Percentiles rank a stretch among this genome's conserved stretches.
Conservation (phyloP, 2,113 vertebrate genomes). For the Chionis minor region DNA sequence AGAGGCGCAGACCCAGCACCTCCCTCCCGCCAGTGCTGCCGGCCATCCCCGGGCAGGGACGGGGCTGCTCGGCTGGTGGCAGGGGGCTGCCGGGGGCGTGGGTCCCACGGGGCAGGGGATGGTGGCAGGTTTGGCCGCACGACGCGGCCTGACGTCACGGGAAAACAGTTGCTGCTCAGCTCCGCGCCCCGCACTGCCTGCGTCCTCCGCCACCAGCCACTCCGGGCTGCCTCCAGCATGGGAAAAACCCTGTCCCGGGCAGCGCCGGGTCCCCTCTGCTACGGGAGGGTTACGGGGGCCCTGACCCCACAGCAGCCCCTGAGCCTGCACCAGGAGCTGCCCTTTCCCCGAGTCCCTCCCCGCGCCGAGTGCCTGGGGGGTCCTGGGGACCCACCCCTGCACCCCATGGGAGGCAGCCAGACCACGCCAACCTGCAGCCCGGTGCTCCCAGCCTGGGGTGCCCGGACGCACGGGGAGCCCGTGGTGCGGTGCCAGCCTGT, state of each 20-base stretch:
- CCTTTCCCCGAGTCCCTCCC: background rate
- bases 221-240: background rate
- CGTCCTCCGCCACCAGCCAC: background rate
- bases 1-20: background rate
- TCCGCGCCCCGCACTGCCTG: rapidly evolving
- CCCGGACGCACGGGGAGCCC: rapidly evolving
- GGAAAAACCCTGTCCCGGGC: background rate
- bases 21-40: background rate
- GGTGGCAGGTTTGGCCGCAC: rapidly evolving
- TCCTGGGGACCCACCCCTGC: background rate
- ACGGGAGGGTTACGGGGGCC: background rate
- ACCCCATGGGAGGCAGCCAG: background rate
- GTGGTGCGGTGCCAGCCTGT: rapidly evolving
- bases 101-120: rapidly evolving
- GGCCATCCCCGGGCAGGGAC: background rate
- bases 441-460: background rate
- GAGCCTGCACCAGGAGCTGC: background rate
- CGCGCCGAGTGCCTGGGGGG: background rate
- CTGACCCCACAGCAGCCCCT: background rate
- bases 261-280: background rate
- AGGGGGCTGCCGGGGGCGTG: rapidly evolving
- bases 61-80: rapidly evolving
- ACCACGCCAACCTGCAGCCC: rapidly evolving
- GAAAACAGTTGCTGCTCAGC: background rate
- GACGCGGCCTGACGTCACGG: rapidly evolving